Conservation (phyloP, 2,888 invertebrate species). For the Mantis religiosa region DNA sequence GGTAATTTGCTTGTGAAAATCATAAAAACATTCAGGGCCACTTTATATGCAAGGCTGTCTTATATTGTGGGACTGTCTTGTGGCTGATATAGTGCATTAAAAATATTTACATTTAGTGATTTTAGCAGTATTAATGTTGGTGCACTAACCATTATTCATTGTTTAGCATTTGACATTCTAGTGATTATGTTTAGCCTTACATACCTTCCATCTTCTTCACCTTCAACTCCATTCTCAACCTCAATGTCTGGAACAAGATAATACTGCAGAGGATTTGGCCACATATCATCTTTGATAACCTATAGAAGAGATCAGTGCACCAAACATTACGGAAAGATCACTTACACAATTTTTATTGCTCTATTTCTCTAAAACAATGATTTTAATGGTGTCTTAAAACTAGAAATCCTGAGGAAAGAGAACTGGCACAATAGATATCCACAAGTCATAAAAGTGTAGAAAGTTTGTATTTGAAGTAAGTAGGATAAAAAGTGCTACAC, state of each 20-base stretch:
- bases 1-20: too few species aligned
- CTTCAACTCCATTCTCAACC: conserved; percentile 65
- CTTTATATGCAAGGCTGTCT: too few species aligned
- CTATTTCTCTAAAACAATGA: background rate
- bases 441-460: too few species aligned
- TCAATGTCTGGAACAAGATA: conserved; percentile 74
- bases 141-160: background rate
- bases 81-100: too few species aligned
- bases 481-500: too few species aligned
- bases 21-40: too few species aligned
- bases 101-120: too few species aligned
- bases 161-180: background rate
- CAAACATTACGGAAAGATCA: background rate
- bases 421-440: too few species aligned
- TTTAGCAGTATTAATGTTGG: background rate
- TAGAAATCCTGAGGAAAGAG: background rate
- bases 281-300: conserved; percentile 78
- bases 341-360: background rate
- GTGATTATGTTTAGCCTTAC: background rate
- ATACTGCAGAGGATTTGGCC: conserved; percentile 82
- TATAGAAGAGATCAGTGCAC: background rate
- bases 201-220: conserved; percentile 42
- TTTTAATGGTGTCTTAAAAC: background rate
- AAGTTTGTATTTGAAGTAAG: too few species aligned
- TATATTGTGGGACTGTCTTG: too few species aligned